These are phyloP conservation scores for Myotis davidii DNA, from an alignment of 2,113 vertebrate genomes.

Conservation along the genomic window DNA sequence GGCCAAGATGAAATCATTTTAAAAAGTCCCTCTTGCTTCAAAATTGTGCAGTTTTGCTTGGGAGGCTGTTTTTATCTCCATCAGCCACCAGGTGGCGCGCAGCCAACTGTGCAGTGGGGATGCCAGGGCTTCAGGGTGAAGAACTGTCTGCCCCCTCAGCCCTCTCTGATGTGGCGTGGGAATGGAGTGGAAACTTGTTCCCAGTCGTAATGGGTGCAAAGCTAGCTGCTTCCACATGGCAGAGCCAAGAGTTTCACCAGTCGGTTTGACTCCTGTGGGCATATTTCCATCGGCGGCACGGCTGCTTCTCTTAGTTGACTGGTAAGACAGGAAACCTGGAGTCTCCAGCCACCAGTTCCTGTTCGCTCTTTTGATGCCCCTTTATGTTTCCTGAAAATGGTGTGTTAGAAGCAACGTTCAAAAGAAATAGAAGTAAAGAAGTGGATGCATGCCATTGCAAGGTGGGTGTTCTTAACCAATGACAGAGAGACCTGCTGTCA, in stretches of 20 bases:
- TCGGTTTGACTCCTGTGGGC: background rate
- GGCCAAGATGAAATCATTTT: background rate
- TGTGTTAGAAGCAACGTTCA: background rate
- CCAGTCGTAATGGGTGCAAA: background rate
- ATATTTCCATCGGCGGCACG: background rate
- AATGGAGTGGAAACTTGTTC: conserved; percentile 35
- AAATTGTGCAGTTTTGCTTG: background rate
- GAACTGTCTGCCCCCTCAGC: background rate
- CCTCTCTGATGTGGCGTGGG: background rate
- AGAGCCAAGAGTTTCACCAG: conserved; percentile 14
- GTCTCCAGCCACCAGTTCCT: background rate
- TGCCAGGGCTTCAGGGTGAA: background rate
- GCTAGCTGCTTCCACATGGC: background rate
- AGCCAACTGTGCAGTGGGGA: rapidly evolving
- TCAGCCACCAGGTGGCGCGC: conserved; percentile 56
- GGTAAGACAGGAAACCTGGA: background rate
- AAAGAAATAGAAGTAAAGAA: background rate
- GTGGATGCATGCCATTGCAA: too few species aligned
- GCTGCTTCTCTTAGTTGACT: background rate
- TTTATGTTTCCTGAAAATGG: background rate
- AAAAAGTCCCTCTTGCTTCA: background rate
- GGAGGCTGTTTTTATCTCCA: background rate
- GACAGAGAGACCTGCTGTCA: background rate
- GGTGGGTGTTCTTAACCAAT: background rate
- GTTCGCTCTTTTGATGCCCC: background rate